Evolutionary conservation across 1,140 invertebrate genomes (phyloP).

Genomic region (Drosophila yakuba): DNA sequence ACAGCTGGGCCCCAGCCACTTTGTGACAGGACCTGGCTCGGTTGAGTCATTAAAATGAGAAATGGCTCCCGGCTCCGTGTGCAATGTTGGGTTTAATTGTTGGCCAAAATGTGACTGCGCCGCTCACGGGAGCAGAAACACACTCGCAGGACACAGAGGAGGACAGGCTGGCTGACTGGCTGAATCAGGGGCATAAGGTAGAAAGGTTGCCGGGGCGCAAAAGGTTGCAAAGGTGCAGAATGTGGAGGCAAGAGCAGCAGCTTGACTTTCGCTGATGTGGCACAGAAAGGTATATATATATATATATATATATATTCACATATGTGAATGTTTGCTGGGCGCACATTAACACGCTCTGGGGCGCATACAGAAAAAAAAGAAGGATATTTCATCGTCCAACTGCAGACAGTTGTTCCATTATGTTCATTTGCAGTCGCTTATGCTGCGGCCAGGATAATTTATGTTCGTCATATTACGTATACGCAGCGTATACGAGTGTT

Average conservation of each 20-base stretch:
- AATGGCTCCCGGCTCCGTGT: conserved; percentile 71
- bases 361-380: conserved; percentile 3
- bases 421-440: conserved; percentile 53
- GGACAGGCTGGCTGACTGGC: neutral
- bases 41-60: conserved; percentile 82
- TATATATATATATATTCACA: conserved; percentile 13
- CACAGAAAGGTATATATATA: conserved; percentile 16
- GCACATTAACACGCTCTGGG: conserved; percentile 19
- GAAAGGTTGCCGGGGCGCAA: conserved; percentile 44
- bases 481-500: conserved; percentile 51
- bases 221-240: conserved; percentile 10
- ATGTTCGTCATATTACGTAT: conserved; percentile 63
- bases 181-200: conserved; percentile 46
- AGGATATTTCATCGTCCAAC: conserved; percentile 21
- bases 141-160: neutral
- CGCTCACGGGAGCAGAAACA: conserved; percentile 24
- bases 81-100: conserved; percentile 75
- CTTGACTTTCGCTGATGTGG: conserved; percentile 60
- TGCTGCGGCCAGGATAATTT: conserved; percentile 60
- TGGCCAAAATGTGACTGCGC: conserved; percentile 65
- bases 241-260: conserved; percentile 22
- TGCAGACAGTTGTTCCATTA: conserved; percentile 57
- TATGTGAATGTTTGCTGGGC: conserved; percentile 33
- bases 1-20: conserved; percentile 37
- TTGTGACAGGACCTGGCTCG: conserved; percentile 50